Percentiles rank a stretch among this genome's conserved stretches.
Conservation (phyloP, 1,140 invertebrate genomes). For the Drosophila sturtevanti region DNA sequence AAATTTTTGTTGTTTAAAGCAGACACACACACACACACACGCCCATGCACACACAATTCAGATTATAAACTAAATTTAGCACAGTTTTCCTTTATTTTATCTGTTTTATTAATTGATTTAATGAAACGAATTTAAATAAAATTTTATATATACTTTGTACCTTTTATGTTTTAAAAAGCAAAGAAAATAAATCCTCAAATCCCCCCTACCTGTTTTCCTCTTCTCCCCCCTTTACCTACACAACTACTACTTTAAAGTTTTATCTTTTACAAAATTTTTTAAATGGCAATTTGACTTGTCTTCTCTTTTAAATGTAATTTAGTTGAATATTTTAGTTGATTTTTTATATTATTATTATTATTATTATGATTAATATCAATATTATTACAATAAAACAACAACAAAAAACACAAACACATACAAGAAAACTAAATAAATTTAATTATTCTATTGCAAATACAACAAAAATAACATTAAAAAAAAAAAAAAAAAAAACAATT, state of each 20-base stretch:
- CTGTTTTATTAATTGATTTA: conserved; percentile 58
- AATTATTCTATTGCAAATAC: conserved; percentile 64
- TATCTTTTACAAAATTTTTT: conserved; percentile 45
- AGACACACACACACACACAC: conserved; percentile 36
- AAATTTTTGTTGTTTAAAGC: conserved; percentile 44
- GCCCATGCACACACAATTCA: conserved; percentile 28
- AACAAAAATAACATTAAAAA: conserved; percentile 12
- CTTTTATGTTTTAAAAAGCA: conserved; percentile 63
- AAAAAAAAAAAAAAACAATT: conserved; percentile 16
- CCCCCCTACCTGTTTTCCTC: conserved; percentile 11
- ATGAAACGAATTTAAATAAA: neutral
- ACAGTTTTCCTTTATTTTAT: conserved; percentile 66
- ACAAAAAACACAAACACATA: conserved; percentile 33
- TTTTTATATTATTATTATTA: conserved; percentile 80
- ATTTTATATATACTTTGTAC: conserved; percentile 77
- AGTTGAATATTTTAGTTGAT: conserved; percentile 83
- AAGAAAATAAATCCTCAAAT: conserved; percentile 33
- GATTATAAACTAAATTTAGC: conserved; percentile 46
- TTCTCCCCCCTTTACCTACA: conserved; percentile 1
- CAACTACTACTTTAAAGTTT: conserved; percentile 21
- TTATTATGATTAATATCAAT: conserved; percentile 66
- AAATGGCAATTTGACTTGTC: conserved; percentile 61
- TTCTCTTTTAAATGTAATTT: conserved; percentile 79
- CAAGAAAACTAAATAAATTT: conserved; percentile 74
- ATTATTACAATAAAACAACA: conserved; percentile 55